Evolutionary conservation across 2,113 vertebrate species (phyloP), one percentile per base, ranked within the genome.

Genomic region (Hippotragus niger): DNA sequence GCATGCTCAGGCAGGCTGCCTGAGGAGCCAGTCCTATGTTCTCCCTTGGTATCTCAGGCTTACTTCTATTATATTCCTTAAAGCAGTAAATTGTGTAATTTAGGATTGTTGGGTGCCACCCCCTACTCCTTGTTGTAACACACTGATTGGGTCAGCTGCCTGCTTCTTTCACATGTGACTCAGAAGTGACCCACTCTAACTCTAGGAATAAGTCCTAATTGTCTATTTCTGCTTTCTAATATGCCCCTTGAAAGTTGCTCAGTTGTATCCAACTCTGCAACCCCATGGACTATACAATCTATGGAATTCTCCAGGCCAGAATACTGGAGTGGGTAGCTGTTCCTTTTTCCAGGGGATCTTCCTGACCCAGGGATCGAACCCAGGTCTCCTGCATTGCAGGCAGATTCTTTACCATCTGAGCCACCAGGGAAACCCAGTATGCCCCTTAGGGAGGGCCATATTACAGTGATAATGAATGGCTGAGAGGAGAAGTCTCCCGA

Each of bases 91-190:
- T 12, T 43, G 10, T 45, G 29, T 50, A 19, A 21, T 55, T 1
- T 4, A 43, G 78, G 8, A 0, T 29, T 45, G 11, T 3, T 50
- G 58, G 27, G 3, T n/a, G 1, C 53, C 7, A 52, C 4, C 12
- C 17, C 10, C 36, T 62, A 43, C 67, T 74, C 17, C 36, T 83
- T 76, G 17, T 5, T 78, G 17, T 10, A 36, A 57, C 31, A 78
- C 2, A 25, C 47, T 58, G 3, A 83, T n/a, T 94, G 76, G 27
- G 40, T 93, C 55, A 76, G n/a, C 21, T 17, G 19, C 31, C 13
- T n/a, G 5, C 43, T 14, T 60, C 74, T 88, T 90, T 36, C 16
- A 10, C 7, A 6, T 21, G 45, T 15, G 55, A 57, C n/a, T 95
- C 47, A 36, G 91, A 96, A 80, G 8, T 19, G 10, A 85, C 13